Conservation (phyloP, 2,113 vertebrate genomes). For the Apus apus region DNA sequence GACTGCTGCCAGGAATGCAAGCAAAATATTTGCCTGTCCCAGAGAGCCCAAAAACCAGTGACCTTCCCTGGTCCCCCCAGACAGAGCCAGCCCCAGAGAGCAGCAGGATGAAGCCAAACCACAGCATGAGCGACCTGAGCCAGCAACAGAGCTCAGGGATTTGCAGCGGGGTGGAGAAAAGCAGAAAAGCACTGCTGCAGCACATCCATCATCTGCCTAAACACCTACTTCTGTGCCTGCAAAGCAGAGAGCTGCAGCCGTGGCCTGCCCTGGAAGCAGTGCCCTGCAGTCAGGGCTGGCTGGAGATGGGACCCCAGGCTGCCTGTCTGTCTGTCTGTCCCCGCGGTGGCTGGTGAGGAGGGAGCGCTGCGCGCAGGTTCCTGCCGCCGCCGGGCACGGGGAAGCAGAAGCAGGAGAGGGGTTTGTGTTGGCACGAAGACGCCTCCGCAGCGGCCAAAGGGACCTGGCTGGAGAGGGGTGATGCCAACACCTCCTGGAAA, state of each 20-base stretch:
- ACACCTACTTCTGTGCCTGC: not conserved
- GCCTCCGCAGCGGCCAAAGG: not conserved
- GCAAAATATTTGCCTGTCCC: not conserved
- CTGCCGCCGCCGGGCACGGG: not conserved
- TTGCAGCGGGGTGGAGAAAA: not conserved
- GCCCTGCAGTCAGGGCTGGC: not conserved
- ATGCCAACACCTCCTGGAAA: fast-evolving
- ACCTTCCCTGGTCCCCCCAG: not conserved
- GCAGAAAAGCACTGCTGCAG: not conserved
- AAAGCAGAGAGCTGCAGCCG: not conserved
- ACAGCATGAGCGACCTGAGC: fast-evolving
- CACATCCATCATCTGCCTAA: not conserved
- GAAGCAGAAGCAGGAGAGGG: conserved; percentile 31
- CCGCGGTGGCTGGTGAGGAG: not conserved
- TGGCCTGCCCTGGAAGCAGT: not conserved
- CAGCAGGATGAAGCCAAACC: not conserved
- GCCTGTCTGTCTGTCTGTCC: not conserved
- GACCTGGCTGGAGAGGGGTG: not conserved
- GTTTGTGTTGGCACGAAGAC: not conserved
- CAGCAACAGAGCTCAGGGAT: not conserved
- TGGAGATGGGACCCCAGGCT: fast-evolving
- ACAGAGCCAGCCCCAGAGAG: not conserved
- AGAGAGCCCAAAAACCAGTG: not conserved
- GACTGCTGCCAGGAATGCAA: not conserved
- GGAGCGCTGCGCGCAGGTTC: not conserved